phyloP scores from a whole-genome alignment of 2,797 vertebrate species.

The Sebastes alutus region DNA sequence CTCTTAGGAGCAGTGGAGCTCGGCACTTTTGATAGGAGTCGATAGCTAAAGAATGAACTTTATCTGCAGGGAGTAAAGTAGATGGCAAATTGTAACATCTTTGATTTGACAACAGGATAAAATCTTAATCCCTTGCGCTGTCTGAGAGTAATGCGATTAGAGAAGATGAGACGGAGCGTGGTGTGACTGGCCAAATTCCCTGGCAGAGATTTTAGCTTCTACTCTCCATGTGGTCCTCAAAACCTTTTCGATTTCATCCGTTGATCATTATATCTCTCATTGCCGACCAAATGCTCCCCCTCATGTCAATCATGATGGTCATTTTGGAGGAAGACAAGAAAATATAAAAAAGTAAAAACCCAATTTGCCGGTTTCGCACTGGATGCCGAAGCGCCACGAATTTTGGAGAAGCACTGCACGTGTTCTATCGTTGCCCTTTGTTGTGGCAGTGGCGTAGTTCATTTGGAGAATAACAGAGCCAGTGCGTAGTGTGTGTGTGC shows the following conservation, averaged over 20 bases:
- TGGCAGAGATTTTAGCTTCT: background rate
- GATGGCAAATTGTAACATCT: constrained; percentile 12
- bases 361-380: background rate
- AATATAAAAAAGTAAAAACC: background rate
- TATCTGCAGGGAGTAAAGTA: constrained; percentile 34
- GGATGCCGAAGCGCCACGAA: no score
- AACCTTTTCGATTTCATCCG: background rate
- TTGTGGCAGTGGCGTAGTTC: no score
- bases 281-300: background rate
- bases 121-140: constrained; percentile 41
- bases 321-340: background rate
- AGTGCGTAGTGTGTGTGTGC: no score
- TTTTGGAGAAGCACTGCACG: no score
- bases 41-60: constrained; percentile 31
- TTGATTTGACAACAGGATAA: constrained; percentile 31
- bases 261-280: background rate
- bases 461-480: no score
- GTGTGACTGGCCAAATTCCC: constrained; percentile 13
- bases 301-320: background rate
- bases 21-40: background rate
- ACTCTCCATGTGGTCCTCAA: background rate
- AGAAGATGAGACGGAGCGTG: background rate
- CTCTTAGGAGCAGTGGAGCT: constrained; percentile 9
- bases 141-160: constrained; percentile 43
- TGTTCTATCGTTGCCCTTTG: no score